Percentiles rank a stretch among this genome's conserved stretches.
These are phyloP conservation scores for Eulimnadia texana DNA, from an alignment of 1,140 invertebrate species.

Conservation along the genomic window DNA sequence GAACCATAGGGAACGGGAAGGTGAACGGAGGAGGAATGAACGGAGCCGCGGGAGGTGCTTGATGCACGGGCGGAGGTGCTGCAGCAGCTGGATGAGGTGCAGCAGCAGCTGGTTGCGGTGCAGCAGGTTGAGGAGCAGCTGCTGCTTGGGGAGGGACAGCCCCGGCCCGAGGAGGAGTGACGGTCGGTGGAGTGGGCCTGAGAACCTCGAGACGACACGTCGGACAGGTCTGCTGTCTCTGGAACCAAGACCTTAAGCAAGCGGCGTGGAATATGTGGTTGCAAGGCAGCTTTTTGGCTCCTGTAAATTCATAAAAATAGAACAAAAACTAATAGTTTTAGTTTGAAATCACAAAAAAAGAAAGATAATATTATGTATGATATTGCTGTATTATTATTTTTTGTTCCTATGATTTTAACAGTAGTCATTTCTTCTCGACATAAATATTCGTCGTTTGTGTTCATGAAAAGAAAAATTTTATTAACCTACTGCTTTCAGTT, in stretches of 20 bases:
- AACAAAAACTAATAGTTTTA: background rate
- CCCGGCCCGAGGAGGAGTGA: constrained; percentile 25
- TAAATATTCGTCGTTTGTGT: no score
- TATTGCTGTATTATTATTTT: no score
- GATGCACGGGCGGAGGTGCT: background rate
- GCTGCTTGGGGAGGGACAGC: constrained; percentile 28
- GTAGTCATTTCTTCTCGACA: no score
- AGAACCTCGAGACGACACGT: constrained; percentile 95
- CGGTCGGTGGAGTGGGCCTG: constrained; percentile 37
- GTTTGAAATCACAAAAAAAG: no score
- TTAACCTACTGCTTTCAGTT: no score
- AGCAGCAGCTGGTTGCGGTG: constrained; percentile 18
- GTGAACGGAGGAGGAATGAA: constrained; percentile 6
- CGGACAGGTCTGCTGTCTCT: constrained; percentile 97
- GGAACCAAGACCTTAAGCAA: constrained; percentile 98
- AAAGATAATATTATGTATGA: no score
- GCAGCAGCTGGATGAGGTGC: constrained; percentile 16
- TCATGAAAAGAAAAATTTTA: no score
- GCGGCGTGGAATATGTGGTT: constrained; percentile 98
- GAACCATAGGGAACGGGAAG: background rate
- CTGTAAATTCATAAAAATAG: constrained; percentile 34
- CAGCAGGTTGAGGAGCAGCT: constrained; percentile 25
- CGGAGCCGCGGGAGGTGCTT: background rate
- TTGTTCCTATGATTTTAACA: no score
- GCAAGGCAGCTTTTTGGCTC: constrained; percentile 94